A percentile compares a stretch with the other conserved stretches of the same genome.
phyloP scores from a whole-genome alignment of 2,797 vertebrate species.

The Erithacus rubecula region DNA sequence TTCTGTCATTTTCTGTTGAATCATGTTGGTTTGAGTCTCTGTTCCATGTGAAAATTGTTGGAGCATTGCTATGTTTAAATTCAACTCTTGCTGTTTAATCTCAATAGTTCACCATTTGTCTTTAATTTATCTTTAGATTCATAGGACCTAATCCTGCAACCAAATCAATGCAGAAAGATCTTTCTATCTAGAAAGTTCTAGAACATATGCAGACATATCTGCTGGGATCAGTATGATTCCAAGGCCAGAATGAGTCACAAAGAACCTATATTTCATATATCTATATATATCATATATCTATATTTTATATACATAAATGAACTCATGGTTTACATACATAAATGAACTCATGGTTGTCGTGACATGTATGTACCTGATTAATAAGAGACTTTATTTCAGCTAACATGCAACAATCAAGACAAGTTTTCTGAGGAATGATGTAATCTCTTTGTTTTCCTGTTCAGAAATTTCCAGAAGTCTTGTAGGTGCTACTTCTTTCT shows the following conservation, averaged over 20 bases:
- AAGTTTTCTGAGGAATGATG: background rate
- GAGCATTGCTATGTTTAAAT: background rate
- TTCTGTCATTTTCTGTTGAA: constrained; percentile 16
- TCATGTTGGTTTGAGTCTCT: background rate
- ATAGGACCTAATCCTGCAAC: background rate
- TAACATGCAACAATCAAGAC: background rate
- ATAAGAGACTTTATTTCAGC: background rate
- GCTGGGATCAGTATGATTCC: background rate
- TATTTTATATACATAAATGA: background rate
- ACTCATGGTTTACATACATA: background rate
- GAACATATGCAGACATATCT: background rate
- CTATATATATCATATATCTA: too few relatives aligned
- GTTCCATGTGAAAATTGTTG: constrained; percentile 24
- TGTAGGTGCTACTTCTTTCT: background rate
- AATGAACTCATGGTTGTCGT: background rate
- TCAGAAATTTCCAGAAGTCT: background rate
- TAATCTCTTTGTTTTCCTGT: background rate
- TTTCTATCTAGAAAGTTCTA: background rate
- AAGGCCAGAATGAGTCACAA: background rate
- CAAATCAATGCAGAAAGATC: background rate
- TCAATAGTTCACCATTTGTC: background rate
- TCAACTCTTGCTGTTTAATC: background rate
- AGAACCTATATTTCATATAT: background rate
- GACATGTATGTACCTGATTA: background rate
- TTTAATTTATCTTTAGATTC: background rate